Conservation (phyloP, 2,888 invertebrate species). For the Gymnoscelis rufifasciata region DNA sequence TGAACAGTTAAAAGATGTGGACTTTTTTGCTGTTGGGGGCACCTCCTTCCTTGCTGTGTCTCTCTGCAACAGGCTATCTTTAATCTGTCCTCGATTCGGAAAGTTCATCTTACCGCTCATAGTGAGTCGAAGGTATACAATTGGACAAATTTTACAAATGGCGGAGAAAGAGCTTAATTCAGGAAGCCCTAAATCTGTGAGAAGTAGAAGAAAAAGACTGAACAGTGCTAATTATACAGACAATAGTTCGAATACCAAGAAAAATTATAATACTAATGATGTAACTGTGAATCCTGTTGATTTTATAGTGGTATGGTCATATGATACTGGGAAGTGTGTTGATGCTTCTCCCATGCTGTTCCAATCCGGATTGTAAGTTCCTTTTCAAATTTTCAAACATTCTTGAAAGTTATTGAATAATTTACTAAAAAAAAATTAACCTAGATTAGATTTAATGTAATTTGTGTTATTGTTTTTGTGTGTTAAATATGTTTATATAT, state of each 20-base stretch:
- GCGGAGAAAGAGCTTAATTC: constrained; percentile 45
- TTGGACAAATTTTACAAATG: constrained; percentile 52
- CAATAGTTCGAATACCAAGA: constrained; percentile 4
- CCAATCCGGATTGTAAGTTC: constrained; percentile 63
- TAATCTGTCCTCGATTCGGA: constrained; percentile 54
- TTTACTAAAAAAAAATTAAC: too few species aligned
- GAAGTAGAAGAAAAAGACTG: constrained; percentile 38
- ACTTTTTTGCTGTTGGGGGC: constrained; percentile 83
- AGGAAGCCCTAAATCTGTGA: constrained; percentile 39
- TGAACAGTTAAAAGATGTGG: constrained; percentile 57
- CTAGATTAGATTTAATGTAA: too few species aligned
- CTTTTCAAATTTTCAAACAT: neutral
- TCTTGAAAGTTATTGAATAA: too few species aligned
- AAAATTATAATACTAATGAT: constrained; percentile 1
- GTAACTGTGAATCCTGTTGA: constrained; percentile 32
- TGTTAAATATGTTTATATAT: too few species aligned
- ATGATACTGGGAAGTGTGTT: constrained; percentile 87
- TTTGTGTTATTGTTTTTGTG: too few species aligned
- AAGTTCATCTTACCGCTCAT: constrained; percentile 77
- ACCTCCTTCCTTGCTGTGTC: constrained; percentile 84
- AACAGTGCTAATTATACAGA: constrained; percentile 4
- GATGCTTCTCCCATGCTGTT: constrained; percentile 86
- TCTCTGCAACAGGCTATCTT: constrained; percentile 79
- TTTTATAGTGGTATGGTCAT: constrained; percentile 76
- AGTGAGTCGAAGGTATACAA: constrained; percentile 64